Conservation (phyloP, 1,140 invertebrate species). For the Drosophila rhopaloa region DNA sequence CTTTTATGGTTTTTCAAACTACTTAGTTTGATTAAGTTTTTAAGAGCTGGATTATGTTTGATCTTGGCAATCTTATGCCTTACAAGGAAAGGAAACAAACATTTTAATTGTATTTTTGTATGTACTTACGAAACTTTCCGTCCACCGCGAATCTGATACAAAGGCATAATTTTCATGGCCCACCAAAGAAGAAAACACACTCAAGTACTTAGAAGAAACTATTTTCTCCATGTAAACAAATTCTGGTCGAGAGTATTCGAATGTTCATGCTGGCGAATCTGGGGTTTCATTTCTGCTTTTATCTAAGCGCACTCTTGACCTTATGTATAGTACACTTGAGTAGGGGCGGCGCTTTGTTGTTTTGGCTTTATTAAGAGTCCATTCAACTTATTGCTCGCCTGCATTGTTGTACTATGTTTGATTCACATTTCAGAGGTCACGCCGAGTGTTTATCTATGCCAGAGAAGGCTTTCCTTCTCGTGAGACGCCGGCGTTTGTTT, state of each 20-base stretch:
- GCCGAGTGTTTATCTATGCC: conserved; percentile 20
- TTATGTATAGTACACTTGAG: conserved; percentile 16
- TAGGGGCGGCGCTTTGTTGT: conserved; percentile 13
- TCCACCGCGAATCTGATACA: too few species aligned
- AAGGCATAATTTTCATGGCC: too few species aligned
- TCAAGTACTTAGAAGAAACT: neutral
- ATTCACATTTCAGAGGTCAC: conserved; percentile 47
- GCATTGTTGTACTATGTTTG: conserved; percentile 8
- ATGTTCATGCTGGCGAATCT: neutral
- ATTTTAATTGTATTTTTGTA: too few species aligned
- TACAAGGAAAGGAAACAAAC: too few species aligned
- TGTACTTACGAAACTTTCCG: too few species aligned
- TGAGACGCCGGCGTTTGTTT: conserved; percentile 51
- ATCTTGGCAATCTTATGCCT: too few species aligned
- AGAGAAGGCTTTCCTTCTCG: conserved; percentile 29
- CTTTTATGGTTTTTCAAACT: too few species aligned
- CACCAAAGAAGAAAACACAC: too few species aligned
- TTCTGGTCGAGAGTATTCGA: conserved; percentile 1
- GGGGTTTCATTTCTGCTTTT: conserved; percentile 11
- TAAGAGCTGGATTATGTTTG: too few species aligned
- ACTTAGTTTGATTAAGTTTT: too few species aligned
- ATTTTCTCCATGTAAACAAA: neutral
- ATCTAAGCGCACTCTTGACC: conserved; percentile 19
- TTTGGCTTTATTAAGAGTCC: conserved; percentile 28
- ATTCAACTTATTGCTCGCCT: conserved; percentile 28